phyloP scores from a whole-genome alignment of 2,888 invertebrate species.

The Aelia acuminata region DNA sequence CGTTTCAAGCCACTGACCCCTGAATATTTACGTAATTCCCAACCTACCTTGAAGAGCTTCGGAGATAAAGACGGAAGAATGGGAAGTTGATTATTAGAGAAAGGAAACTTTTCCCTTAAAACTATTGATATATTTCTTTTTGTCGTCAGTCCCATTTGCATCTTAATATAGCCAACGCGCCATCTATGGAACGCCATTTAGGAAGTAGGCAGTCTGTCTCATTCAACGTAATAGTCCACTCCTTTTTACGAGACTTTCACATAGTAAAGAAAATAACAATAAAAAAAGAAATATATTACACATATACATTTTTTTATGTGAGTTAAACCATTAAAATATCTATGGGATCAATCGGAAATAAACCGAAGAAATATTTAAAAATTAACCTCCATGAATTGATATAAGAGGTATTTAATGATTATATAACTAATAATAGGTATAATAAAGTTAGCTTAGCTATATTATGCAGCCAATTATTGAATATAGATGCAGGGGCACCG shows the following conservation, averaged over 20 bases:
- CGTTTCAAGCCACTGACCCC: neutral
- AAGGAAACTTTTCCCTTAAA: neutral
- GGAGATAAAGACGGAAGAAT: neutral
- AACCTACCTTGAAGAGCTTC: neutral
- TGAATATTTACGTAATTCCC: neutral
- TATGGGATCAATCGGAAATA: neutral
- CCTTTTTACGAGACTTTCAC: neutral
- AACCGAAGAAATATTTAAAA: neutral
- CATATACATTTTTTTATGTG: neutral
- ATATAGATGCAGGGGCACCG: neutral
- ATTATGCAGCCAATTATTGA: neutral
- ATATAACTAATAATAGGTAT: neutral
- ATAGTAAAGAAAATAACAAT: neutral
- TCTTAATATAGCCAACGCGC: neutral
- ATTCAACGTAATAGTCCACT: neutral
- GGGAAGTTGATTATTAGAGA: neutral
- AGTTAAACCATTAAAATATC: neutral
- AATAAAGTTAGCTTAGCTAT: neutral
- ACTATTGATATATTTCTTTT: slow-evolving; percentile 27
- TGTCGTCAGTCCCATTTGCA: neutral
- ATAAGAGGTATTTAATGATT: neutral
- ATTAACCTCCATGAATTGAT: neutral
- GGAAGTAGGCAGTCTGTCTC: slow-evolving; percentile 5
- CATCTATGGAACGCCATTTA: neutral
- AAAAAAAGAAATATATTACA: neutral